Evolutionary conservation across 1,140 invertebrate species (phyloP).

Genomic region (Liolophura sinensis): DNA sequence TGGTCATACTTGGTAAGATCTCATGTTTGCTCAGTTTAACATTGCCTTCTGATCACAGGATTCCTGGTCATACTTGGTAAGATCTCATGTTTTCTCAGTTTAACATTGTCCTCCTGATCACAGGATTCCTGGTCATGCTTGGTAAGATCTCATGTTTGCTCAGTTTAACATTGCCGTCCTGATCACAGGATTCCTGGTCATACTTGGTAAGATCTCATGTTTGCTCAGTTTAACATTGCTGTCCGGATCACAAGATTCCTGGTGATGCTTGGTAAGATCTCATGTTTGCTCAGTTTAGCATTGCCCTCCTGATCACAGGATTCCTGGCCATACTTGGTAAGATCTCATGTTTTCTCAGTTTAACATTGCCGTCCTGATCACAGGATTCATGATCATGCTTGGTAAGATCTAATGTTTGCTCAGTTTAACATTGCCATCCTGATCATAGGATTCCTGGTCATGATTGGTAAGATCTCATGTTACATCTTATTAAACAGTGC

Average conservation of each 20-base stretch:
- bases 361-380: slow-evolving; percentile 73
- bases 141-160: slow-evolving; percentile 67
- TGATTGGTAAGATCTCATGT: slow-evolving; percentile 75
- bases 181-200: slow-evolving; percentile 77
- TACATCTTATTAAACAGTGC: neutral
- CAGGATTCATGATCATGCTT: slow-evolving; percentile 81
- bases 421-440: slow-evolving; percentile 72
- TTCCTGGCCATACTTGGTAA: slow-evolving; percentile 86
- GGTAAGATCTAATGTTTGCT: slow-evolving; percentile 67
- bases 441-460: slow-evolving; percentile 77
- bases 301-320: slow-evolving; percentile 76
- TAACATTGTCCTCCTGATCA: slow-evolving; percentile 73
- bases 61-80: slow-evolving; percentile 86
- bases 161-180: slow-evolving; percentile 72
- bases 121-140: slow-evolving; percentile 81
- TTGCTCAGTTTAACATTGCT: slow-evolving; percentile 66
- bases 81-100: slow-evolving; percentile 42
- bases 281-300: slow-evolving; percentile 33
- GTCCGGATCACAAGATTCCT: slow-evolving; percentile 77
- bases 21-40: slow-evolving; percentile 10
- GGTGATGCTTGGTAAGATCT: slow-evolving; percentile 80
- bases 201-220: slow-evolving; percentile 75
- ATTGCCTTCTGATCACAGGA: slow-evolving; percentile 77
- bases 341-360: slow-evolving; percentile 42
- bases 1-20: slow-evolving; percentile 84